Evolutionary conservation across 2,888 invertebrate species (phyloP).

Genomic region (Nomada ruficornis): DNA sequence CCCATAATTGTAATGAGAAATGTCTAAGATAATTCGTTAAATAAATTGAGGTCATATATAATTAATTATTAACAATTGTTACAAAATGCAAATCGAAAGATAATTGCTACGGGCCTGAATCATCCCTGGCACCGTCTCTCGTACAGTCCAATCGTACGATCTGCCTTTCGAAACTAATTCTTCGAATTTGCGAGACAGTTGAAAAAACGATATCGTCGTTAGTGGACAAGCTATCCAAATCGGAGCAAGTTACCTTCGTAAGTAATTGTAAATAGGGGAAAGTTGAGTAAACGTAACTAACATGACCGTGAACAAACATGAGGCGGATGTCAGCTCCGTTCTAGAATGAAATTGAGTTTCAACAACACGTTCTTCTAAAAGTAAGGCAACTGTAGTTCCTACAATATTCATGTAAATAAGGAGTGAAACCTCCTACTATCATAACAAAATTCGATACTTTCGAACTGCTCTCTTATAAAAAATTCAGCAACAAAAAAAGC

Average conservation of each 20-base stretch:
- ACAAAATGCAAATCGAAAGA: no score
- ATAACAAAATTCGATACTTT: background rate
- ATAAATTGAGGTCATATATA: no score
- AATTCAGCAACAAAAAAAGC: no score
- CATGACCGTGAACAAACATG: slow-evolving; percentile 6
- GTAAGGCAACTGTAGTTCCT: background rate
- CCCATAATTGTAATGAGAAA: no score
- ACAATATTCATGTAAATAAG: background rate
- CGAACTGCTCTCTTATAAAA: background rate
- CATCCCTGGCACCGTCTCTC: no score
- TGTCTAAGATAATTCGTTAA: no score
- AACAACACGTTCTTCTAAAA: background rate
- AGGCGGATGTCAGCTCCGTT: background rate
- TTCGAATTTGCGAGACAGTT: background rate
- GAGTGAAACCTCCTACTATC: no score
- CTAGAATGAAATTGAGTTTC: background rate
- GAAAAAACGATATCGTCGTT: background rate
- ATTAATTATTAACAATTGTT: no score
- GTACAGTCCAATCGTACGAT: no score
- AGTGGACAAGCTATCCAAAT: background rate
- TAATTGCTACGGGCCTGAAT: no score
- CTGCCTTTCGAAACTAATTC: background rate
- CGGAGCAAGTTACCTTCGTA: background rate
- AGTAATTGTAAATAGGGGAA: slow-evolving; percentile 13
- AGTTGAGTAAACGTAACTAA: background rate